Conservation (phyloP, 2,797 vertebrate species). For the Peromyscus attwateri region DNA sequence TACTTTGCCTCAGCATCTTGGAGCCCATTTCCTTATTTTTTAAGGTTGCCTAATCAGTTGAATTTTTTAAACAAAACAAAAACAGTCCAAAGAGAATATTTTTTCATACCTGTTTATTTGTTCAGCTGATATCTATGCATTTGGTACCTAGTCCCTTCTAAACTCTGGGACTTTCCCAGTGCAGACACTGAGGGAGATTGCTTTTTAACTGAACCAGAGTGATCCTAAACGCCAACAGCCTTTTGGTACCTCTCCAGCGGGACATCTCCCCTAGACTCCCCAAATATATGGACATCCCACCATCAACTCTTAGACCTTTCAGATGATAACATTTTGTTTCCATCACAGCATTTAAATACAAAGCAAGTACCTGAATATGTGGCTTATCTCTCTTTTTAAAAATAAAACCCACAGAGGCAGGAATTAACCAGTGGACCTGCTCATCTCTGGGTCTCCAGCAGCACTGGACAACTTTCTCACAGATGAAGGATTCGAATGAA, state of each 20-base stretch:
- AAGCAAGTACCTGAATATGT: not conserved
- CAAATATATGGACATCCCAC: not conserved
- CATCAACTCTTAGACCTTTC: not conserved
- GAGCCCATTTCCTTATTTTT: not conserved
- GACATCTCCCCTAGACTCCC: not conserved
- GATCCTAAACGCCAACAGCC: not conserved
- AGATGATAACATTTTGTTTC: not conserved
- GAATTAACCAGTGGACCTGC: not conserved
- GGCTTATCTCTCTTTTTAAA: not conserved
- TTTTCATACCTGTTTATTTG: not conserved
- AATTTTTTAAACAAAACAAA: constrained; percentile 1
- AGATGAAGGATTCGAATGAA: not conserved
- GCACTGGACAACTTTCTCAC: not conserved
- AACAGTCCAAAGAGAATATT: not conserved
- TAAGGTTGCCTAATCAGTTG: not conserved
- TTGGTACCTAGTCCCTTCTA: not conserved
- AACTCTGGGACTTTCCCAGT: not conserved
- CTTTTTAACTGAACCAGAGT: not conserved
- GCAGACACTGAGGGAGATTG: not conserved
- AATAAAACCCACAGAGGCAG: not conserved
- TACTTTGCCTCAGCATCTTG: not conserved
- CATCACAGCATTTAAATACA: not conserved
- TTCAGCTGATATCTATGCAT: not conserved
- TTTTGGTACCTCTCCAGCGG: not conserved
- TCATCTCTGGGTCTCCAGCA: not conserved